Evolutionary conservation across 1,140 invertebrate species (phyloP), one percentile per base, ranked within the genome.

Genomic region (Augochlora pura): DNA sequence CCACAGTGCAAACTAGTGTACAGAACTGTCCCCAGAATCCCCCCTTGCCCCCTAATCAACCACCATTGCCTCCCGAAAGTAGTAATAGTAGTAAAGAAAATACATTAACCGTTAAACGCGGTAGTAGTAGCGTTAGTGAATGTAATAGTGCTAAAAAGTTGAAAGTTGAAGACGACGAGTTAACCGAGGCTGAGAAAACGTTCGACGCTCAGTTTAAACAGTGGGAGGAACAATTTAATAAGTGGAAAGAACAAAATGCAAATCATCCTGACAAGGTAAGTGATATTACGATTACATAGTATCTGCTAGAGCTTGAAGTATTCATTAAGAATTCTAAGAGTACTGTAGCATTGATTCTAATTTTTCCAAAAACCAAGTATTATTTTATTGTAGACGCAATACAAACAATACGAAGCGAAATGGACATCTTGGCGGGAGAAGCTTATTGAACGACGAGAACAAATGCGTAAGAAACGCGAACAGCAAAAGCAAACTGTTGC

Each of bases 171-270:
- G 90, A 92, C 54, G 92, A 93, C 78, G 93, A 94, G 83, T 87
- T 95, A 38, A 94, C 94, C 9, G 95, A 96, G 88, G 95, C 96
- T 83, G 96, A 97, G 89, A 96, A 95, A 90, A 94, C 95, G 63
- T 97, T 98, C 92, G 96, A 97, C 88, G 95, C 95, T 72, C 95
- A 97, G 87, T 97, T 98, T 88, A 94, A 95, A 88, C 95, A 96
- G 86, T 98, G 97, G 97, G 97, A 98, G 91, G 94, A 96, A 81
- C 95, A 97, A 87, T 97, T 97, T 88, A 95, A 96, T 83, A 96
- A 96, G 84, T 98, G 97, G 97, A 97, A 96, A 90, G 94, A 95
- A 77, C 96, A 97, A 87, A 97, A 97, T 93, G 95, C 95, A 27
- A 96, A 96, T 91, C 97, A 98, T 94, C 97, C 97, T 21, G 96